Evolutionary conservation across 1,140 invertebrate genomes (phyloP).

Genomic region (Dreissena polymorpha): DNA sequence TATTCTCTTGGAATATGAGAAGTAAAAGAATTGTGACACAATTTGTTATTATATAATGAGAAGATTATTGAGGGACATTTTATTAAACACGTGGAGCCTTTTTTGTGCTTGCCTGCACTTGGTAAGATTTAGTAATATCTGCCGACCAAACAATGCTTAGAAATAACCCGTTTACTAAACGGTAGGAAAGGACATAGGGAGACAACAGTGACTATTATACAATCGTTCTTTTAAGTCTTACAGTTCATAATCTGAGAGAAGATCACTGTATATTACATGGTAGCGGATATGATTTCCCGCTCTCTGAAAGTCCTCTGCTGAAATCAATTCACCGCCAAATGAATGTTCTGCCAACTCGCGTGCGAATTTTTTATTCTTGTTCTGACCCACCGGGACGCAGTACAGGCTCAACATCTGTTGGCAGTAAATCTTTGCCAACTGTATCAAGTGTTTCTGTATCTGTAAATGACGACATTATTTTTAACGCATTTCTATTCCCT

Average conservation of each 20-base stretch:
- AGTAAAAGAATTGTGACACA: too few relatives aligned
- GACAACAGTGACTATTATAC: too few relatives aligned
- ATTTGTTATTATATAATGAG: too few relatives aligned
- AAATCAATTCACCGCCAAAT: not conserved
- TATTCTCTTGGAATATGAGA: too few relatives aligned
- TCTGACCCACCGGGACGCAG: slow-evolving; percentile 19
- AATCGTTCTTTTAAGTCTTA: too few relatives aligned
- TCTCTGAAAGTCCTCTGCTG: not conserved
- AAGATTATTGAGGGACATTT: too few relatives aligned
- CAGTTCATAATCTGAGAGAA: not conserved
- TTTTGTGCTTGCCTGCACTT: too few relatives aligned
- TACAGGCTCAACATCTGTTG: not conserved
- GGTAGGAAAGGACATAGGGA: too few relatives aligned
- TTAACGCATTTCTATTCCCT: not conserved
- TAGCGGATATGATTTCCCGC: slow-evolving; percentile 1
- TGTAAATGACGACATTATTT: slow-evolving; percentile 4
- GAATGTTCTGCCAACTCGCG: not conserved
- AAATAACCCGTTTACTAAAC: too few relatives aligned
- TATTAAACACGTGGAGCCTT: too few relatives aligned
- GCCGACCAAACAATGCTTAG: too few relatives aligned
- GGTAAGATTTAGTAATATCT: too few relatives aligned
- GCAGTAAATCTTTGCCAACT: slow-evolving; percentile 5
- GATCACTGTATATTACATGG: slow-evolving; percentile 13
- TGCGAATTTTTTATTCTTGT: slow-evolving; percentile 13
- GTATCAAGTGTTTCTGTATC: slow-evolving; percentile 21